Conservation (phyloP, 2,888 invertebrate species). For the Schizotus pectinicornis region DNA sequence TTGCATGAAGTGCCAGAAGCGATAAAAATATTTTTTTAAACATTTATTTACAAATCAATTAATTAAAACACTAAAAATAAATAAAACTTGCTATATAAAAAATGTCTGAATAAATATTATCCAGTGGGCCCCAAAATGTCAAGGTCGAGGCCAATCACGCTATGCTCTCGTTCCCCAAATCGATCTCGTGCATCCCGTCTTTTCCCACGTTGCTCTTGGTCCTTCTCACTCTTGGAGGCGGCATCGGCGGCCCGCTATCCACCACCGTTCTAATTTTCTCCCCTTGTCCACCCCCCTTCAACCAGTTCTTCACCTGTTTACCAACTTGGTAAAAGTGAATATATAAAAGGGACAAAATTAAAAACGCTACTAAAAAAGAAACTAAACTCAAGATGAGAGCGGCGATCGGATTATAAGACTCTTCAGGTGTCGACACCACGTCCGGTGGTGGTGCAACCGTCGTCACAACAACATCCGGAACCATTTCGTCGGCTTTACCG, state of each 20-base stretch:
- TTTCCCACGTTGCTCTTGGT: constrained; percentile 19
- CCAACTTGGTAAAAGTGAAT: constrained; percentile 79
- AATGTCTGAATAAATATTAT: constrained; percentile 17
- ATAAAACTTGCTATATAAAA: too few relatives aligned
- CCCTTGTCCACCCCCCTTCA: constrained; percentile 55
- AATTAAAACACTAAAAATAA: too few relatives aligned
- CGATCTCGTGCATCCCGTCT: constrained; percentile 42
- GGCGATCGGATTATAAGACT: constrained; percentile 60
- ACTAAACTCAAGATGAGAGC: constrained; percentile 68
- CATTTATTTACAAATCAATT: too few relatives aligned
- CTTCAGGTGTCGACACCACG: constrained; percentile 44
- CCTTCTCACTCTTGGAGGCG: constrained; percentile 50
- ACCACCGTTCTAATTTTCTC: constrained; percentile 28
- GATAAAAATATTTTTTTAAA: too few relatives aligned
- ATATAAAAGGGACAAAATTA: constrained; percentile 71
- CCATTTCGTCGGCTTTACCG: constrained; percentile 60
- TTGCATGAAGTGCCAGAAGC: too few relatives aligned
- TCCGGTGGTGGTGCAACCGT: constrained; percentile 48
- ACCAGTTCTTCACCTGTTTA: constrained; percentile 68
- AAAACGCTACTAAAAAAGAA: constrained; percentile 70
- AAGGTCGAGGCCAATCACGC: constrained; percentile 16
- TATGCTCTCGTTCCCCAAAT: constrained; percentile 38
- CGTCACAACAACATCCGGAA: constrained; percentile 56
- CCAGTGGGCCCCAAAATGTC: not conserved
- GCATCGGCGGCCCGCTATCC: constrained; percentile 41